A percentile compares a stretch with the other conserved stretches of the same genome.
Conservation (phyloP, 2,888 invertebrate species). For the Digitonthophagus gazella region DNA sequence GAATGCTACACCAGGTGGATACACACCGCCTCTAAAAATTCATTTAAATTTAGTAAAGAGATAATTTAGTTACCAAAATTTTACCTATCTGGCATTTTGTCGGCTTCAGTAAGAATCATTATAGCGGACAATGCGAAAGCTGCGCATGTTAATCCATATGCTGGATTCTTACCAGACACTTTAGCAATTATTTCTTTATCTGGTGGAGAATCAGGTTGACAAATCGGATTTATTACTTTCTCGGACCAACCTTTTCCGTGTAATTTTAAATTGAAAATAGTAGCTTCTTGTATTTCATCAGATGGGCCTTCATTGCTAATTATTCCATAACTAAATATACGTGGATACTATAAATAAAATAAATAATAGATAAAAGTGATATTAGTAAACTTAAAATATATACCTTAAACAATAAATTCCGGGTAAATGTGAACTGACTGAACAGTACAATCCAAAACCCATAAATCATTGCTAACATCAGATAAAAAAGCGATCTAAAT, state of each 20-base stretch:
- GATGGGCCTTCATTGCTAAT: conserved; percentile 67
- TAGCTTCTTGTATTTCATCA: conserved; percentile 59
- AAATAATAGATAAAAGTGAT: conserved; percentile 2
- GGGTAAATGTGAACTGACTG: conserved; percentile 59
- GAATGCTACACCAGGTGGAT: conserved; percentile 85
- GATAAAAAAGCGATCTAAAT: conserved; percentile 52
- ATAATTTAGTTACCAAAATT: too few relatives aligned
- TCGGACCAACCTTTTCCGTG: conserved; percentile 78
- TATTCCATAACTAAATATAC: conserved; percentile 68
- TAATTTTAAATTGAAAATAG: conserved; percentile 67
- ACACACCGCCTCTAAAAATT: conserved; percentile 76
- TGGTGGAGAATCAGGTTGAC: conserved; percentile 59
- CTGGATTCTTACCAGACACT: conserved; percentile 71
- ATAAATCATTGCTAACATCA: conserved; percentile 56
- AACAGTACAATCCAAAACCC: conserved; percentile 63
- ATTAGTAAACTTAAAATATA: conserved; percentile 24
- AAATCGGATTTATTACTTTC: conserved; percentile 57
- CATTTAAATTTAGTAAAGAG: too few relatives aligned
- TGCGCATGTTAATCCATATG: conserved; percentile 79
- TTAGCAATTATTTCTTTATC: conserved; percentile 64
- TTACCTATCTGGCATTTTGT: conserved; percentile 73
- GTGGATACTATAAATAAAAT: conserved; percentile 35
- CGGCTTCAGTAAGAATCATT: conserved; percentile 70
- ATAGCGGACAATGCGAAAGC: conserved; percentile 71
- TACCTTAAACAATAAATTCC: conserved; percentile 65